Conservation (phyloP, 2,113 vertebrate species). For the Coregonus clupeaformis region DNA sequence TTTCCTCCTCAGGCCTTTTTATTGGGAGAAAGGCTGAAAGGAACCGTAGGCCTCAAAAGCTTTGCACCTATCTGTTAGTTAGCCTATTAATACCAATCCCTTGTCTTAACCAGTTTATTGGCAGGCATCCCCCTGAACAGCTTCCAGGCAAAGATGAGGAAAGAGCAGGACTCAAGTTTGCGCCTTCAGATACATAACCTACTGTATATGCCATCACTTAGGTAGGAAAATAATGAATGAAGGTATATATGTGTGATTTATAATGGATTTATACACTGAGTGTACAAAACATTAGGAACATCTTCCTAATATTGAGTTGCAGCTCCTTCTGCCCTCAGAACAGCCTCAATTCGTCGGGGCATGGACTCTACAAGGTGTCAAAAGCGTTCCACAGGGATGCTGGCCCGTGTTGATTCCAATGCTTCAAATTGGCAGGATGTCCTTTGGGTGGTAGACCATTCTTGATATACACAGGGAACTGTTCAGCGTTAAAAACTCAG, state of each 20-base stretch:
- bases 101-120: slow-evolving; percentile 12
- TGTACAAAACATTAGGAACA: background rate
- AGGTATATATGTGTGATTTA: background rate
- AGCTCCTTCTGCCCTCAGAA: no score
- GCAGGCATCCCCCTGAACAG: background rate
- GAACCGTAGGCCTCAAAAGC: slow-evolving; percentile 39
- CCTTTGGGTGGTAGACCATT: no score
- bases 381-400: no score
- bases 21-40: slow-evolving; percentile 32
- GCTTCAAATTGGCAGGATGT: no score
- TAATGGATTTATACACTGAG: background rate
- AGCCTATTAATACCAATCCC: slow-evolving; percentile 38
- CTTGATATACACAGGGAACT: no score
- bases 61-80: slow-evolving; percentile 46
- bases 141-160: background rate
- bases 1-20: slow-evolving; percentile 66
- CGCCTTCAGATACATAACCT: background rate
- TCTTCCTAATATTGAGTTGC: no score
- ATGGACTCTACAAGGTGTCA: no score
- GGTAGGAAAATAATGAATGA: background rate
- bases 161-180: background rate
- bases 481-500: no score
- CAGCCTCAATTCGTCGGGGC: no score
- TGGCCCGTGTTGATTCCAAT: no score
- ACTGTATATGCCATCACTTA: background rate